These are phyloP conservation scores for Acanthosepion esculentum DNA, from an alignment of 2,888 invertebrate genomes.

Conservation along the genomic window DNA sequence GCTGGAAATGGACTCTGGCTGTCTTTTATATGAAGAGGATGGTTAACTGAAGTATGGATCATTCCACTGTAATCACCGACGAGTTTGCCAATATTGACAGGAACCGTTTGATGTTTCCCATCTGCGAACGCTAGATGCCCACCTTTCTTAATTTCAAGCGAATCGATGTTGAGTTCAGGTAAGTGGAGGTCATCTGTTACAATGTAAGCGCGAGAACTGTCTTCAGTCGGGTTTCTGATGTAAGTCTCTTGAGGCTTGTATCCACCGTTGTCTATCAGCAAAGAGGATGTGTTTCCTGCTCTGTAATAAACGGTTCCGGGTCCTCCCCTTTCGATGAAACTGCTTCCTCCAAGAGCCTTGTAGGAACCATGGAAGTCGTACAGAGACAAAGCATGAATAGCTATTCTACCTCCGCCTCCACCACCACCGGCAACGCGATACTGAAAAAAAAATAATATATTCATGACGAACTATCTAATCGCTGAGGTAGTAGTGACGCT, in stretches of 20 bases:
- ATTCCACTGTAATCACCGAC: constrained; percentile 63
- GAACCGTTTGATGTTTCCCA: constrained; percentile 47
- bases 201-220: constrained; percentile 61
- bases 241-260: constrained; percentile 56
- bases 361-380: constrained; percentile 59
- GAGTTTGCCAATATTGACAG: constrained; percentile 56
- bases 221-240: constrained; percentile 54
- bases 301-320: constrained; percentile 61
- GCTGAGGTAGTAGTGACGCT: background rate
- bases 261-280: constrained; percentile 63
- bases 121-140: constrained; percentile 61
- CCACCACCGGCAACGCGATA: constrained; percentile 58
- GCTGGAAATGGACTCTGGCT: constrained; percentile 62
- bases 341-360: constrained; percentile 60
- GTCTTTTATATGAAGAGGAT: constrained; percentile 54
- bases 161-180: constrained; percentile 54
- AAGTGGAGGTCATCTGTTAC: constrained; percentile 52
- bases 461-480: background rate
- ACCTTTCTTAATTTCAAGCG: constrained; percentile 57
- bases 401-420: constrained; percentile 65
- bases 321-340: constrained; percentile 60
- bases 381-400: constrained; percentile 55
- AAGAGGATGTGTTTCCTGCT: constrained; percentile 52
- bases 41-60: constrained; percentile 59
- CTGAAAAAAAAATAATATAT: constrained; percentile 50